Base-by-base conservation (phyloP, 2,797 vertebrate genomes). In the Telmatherina bonti region DNA sequence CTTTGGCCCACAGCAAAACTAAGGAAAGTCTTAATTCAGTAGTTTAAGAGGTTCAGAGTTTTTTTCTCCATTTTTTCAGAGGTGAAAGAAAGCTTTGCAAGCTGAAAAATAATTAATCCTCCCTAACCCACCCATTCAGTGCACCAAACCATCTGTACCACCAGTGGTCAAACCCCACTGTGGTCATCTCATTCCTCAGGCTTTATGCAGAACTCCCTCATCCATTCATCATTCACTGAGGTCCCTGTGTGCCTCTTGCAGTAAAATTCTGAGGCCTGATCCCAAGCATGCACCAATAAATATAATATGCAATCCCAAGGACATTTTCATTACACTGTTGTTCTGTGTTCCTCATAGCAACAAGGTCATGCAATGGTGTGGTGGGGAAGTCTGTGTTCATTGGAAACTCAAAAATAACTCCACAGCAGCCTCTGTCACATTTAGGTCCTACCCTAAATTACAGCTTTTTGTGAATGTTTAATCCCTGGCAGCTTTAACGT, bases 321-420 rank as follows among this genome's bases (percentile, higher is more conserved):
- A 71, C 35, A 72, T 72, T 75, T 84, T 84, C 79, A 85, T 82
- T 66, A 67, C 12, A 57, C 52, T 92, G 86, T 87, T 92, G 85
- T 89, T 91, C 80, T 84, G 76, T 63, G 80, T 77, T 89, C 65
- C 78, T 89, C 87, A 70, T 89, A 79, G 92, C 90, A 93, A 93
- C 91, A 84, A 66, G 70, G 79, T 67, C 53, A 60, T 61, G 60
- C 77, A 70, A 67, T 77, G 60, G 62, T 61, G 53, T 27, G 59
- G 82, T 64, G 82, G 87, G 78, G 71, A 85, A 81, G 74, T 83
- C 86, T 79, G 82, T 82, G 76, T 82, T 89, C 59, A 80, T 49
- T 84, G 74, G 78, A 87, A 88, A 87, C 83, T 76, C 85, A 79
- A 90, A 94, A 94, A 94, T 92, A 94, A 88, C 90, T 81, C 74